These are phyloP conservation scores for Ceratotherium simum DNA, from an alignment of 2,113 vertebrate species.

Conservation along the genomic window DNA sequence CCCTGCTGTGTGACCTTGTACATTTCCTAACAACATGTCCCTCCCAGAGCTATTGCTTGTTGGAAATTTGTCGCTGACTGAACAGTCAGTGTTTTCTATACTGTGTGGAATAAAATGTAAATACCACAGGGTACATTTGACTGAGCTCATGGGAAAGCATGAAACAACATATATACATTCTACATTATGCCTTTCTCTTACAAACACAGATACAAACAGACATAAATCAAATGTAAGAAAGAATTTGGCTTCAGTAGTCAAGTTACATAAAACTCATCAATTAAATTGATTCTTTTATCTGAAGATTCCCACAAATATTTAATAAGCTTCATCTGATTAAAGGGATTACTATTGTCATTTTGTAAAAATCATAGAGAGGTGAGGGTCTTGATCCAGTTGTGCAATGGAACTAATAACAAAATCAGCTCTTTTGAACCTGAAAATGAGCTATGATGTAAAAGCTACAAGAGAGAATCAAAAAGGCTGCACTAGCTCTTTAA, in stretches of 20 bases:
- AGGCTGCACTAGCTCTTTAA: neutral
- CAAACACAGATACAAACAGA: neutral
- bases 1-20: conserved; percentile 42
- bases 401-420: neutral
- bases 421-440: neutral
- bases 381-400: neutral
- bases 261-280: conserved; percentile 31
- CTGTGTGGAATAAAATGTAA: neutral
- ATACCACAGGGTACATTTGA: neutral
- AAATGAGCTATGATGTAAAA: neutral
- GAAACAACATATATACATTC: neutral
- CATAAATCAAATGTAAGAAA: conserved; percentile 55
- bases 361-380: neutral
- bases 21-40: conserved; percentile 26
- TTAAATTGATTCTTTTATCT: conserved; percentile 51
- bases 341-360: conserved; percentile 18
- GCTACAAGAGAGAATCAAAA: neutral
- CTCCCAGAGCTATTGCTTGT: conserved; percentile 17
- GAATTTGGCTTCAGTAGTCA: neutral
- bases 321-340: neutral
- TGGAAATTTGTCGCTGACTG: conserved; percentile 18
- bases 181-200: neutral
- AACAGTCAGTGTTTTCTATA: neutral
- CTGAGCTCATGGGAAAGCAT: neutral
- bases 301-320: conserved; percentile 13